Percentiles rank a stretch among this genome's conserved stretches.
phyloP scores from a whole-genome alignment of 2,113 vertebrate species.

The Phoenicopterus ruber region DNA sequence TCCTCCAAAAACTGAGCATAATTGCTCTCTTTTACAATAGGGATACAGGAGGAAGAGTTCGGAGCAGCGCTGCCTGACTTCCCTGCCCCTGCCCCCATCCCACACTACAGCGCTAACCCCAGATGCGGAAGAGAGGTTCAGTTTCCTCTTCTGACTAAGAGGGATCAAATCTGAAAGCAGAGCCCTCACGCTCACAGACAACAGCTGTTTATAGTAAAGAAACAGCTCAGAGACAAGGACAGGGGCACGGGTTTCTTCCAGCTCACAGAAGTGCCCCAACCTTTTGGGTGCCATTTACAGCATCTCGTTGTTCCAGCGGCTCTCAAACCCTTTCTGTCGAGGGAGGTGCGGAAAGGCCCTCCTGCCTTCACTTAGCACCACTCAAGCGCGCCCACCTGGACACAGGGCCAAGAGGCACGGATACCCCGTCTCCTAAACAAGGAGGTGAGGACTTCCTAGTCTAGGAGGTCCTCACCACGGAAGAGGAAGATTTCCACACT shows the following conservation, averaged over 20 bases:
- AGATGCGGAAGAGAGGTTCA: neutral
- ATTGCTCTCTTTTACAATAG: neutral
- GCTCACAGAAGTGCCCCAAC: neutral
- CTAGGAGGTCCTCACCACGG: neutral
- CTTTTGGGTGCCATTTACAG: neutral
- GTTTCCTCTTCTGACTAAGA: conserved; percentile 1
- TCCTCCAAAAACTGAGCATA: neutral
- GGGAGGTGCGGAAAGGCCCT: neutral
- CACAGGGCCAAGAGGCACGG: neutral
- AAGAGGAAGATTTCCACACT: neutral
- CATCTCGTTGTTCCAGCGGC: neutral
- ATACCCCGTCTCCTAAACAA: neutral
- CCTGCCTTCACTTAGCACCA: neutral
- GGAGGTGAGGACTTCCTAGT: neutral
- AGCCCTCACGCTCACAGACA: neutral
- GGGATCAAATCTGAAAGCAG: neutral
- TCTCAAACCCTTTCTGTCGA: neutral
- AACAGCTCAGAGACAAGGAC: neutral
- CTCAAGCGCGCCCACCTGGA: neutral
- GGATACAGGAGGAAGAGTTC: neutral
- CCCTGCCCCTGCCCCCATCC: neutral
- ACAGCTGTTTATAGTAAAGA: neutral
- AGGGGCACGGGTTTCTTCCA: neutral
- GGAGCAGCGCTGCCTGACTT: neutral
- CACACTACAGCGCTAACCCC: neutral